These are phyloP conservation scores for Ischnus inquisitorius DNA, from an alignment of 2,888 invertebrate genomes.

Conservation along the genomic window DNA sequence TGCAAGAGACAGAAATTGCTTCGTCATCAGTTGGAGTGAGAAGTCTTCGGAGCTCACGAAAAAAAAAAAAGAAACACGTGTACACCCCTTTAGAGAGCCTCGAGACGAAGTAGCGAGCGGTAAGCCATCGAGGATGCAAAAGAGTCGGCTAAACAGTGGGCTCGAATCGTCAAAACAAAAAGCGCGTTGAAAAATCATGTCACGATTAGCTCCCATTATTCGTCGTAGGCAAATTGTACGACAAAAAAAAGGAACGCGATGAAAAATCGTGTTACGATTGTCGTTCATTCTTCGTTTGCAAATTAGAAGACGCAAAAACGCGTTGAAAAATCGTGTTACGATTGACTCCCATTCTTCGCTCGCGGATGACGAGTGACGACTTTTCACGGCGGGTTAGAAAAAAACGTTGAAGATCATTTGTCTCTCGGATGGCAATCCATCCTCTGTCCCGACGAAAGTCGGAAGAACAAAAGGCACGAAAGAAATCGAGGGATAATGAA, in stretches of 20 bases:
- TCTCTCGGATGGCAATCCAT: slow-evolving; percentile 10
- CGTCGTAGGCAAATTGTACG: slow-evolving; percentile 1
- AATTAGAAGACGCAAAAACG: not conserved
- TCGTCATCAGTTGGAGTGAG: slow-evolving; percentile 19
- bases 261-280: no score
- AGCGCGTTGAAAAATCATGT: slow-evolving; percentile 47
- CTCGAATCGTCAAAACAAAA: slow-evolving; percentile 22
- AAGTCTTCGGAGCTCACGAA: not conserved
- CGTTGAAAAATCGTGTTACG: slow-evolving; percentile 48
- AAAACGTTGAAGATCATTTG: slow-evolving; percentile 27
- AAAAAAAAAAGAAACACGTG: slow-evolving; percentile 30
- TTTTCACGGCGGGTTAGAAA: slow-evolving; percentile 8
- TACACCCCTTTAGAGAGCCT: slow-evolving; percentile 14
- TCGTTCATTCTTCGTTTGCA: no score
- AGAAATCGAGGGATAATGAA: slow-evolving; percentile 14
- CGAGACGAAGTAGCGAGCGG: not conserved
- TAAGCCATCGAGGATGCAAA: not conserved
- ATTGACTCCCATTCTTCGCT: slow-evolving; percentile 48
- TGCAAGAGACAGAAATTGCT: slow-evolving; percentile 14
- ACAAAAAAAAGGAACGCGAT: not conserved
- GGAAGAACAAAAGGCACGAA: not conserved
- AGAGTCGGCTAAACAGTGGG: slow-evolving; percentile 19
- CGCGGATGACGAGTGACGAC: slow-evolving; percentile 49
- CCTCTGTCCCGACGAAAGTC: not conserved
- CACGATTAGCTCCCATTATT: slow-evolving; percentile 46